Conservation (phyloP, 2,888 invertebrate genomes). For the Griposia aprilina region DNA sequence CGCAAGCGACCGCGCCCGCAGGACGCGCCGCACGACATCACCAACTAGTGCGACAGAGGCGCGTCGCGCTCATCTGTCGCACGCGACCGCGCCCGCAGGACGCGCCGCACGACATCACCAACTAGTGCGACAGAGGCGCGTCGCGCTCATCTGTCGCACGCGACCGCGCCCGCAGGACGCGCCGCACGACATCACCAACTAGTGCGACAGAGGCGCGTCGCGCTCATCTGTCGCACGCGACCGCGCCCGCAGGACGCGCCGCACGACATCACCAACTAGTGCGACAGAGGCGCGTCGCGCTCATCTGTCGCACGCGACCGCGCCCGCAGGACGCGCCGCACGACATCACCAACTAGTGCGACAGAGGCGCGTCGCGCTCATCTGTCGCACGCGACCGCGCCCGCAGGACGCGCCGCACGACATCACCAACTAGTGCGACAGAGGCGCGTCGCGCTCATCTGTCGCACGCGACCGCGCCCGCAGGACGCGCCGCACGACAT, state of each 20-base stretch:
- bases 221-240: conserved; percentile 77
- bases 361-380: conserved; percentile 78
- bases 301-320: conserved; percentile 75
- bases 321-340: neutral
- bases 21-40: too few relatives aligned
- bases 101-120: too few relatives aligned
- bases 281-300: conserved; percentile 77
- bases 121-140: conserved; percentile 70
- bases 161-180: neutral
- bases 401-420: neutral
- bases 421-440: conserved; percentile 47
- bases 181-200: neutral
- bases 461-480: conserved; percentile 63
- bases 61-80: too few relatives aligned
- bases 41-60: too few relatives aligned
- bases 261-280: neutral
- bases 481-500: neutral
- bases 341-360: conserved; percentile 47
- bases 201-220: conserved; percentile 75
- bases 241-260: neutral
- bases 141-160: conserved; percentile 80
- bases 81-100: too few relatives aligned
- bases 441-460: conserved; percentile 81
- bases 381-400: conserved; percentile 69
- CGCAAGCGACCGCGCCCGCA: too few relatives aligned